A percentile compares a stretch with the other conserved stretches of the same genome.
Conservation (phyloP, 2,888 invertebrate species). For the Stenodema calcarata region DNA sequence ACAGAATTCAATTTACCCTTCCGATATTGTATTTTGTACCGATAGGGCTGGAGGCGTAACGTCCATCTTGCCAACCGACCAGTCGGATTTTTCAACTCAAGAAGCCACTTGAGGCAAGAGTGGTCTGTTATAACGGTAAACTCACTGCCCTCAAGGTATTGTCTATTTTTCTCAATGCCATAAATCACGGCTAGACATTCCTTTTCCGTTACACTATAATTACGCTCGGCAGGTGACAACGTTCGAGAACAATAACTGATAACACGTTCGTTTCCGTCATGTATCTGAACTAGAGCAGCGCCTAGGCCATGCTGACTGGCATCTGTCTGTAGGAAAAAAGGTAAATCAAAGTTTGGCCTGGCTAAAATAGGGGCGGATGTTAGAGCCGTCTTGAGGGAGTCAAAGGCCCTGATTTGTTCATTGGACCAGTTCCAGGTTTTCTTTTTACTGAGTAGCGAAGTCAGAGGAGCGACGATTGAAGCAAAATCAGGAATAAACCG, state of each 20-base stretch:
- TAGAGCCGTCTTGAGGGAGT: conserved; percentile 43
- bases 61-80: conserved; percentile 55
- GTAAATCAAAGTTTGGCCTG: background rate
- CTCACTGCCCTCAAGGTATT: too few relatives aligned
- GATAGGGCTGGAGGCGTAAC: conserved; percentile 53
- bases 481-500: conserved; percentile 56
- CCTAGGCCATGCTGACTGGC: background rate
- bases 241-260: conserved; percentile 14
- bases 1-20: conserved; percentile 19
- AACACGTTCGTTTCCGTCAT: conserved; percentile 5
- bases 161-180: too few relatives aligned
- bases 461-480: conserved; percentile 47
- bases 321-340: background rate
- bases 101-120: too few relatives aligned
- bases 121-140: too few relatives aligned
- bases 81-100: too few relatives aligned
- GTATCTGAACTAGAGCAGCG: background rate
- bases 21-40: conserved; percentile 47
- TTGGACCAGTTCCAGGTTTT: conserved; percentile 34
- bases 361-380: background rate
- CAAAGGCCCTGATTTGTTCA: conserved; percentile 42
- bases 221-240: background rate
- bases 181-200: too few relatives aligned
- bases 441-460: conserved; percentile 51
- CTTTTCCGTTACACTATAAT: background rate